Evolutionary conservation across 2,797 vertebrate genomes (phyloP), one percentile per base, ranked within the genome.

Genomic region (Kryptolebias ocellatus): DNA sequence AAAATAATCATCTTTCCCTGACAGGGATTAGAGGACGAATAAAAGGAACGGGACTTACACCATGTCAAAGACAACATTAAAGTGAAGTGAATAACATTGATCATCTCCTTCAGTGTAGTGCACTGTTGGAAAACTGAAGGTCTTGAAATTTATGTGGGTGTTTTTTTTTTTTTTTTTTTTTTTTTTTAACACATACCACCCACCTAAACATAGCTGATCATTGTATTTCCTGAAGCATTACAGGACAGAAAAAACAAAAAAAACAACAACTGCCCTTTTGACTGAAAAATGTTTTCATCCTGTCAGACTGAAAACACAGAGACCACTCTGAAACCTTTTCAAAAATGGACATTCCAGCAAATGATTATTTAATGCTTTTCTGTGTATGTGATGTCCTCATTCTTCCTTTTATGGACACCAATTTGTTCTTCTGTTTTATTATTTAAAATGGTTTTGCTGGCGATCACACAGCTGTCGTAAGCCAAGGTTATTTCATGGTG

Each of bases 401-500:
- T 54, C 10, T 31, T 55, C 37, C 20, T 64, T 59, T 61, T 9
- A 53, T 49, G 24, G 53, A 20, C 61, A 34, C n/a, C n/a, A 56
- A 63, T 79, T 69, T 70, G 31, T 63, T 64, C 4, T 31, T 20
- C 24, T 24, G 49, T 64, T 75, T 81, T 77, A 64, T 64, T 58
- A 56, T 50, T 69, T 2, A 8, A 60, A 55, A 52, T 59, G 52
- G 53, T 49, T 34, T 24, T 51, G 61, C 67, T 72, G 28, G 58
- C 69, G 66, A 81, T 80, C 65, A 55, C 65, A 56, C 37, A 58
- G 60, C 63, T 56, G 74, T 57, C 61, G 34, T 20, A 64, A 62
- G 77, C 65, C 50, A 68, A 61, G 49, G 74, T 78, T 58, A 50
- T 79, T 79, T 80, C 53, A 73, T 49, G 6, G 49, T 66, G 56